A percentile compares a stretch with the other conserved stretches of the same genome.
Evolutionary conservation across 2,113 vertebrate species (phyloP).

Genomic region (Hemibagrus wyckioides): DNA sequence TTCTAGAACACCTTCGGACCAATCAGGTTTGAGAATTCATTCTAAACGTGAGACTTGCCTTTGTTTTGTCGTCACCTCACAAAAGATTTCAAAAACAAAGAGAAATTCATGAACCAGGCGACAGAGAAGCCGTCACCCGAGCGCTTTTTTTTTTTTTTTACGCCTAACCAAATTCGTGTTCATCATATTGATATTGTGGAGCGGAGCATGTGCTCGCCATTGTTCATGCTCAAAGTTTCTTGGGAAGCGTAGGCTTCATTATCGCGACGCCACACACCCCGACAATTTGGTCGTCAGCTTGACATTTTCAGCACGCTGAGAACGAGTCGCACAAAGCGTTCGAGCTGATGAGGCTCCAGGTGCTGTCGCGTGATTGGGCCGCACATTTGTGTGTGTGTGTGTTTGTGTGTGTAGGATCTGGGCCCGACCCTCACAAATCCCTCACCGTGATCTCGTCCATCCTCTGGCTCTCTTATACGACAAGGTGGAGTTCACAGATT

Average conservation of each 20-base stretch:
- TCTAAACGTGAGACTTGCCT: not conserved
- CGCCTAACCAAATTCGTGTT: conserved; percentile 46
- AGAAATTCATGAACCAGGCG: conserved; percentile 33
- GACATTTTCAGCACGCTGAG: conserved; percentile 47
- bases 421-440: conserved; percentile 45
- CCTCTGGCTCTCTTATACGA: conserved; percentile 7
- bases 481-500: conserved; percentile 47
- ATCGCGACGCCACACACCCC: conserved; percentile 52
- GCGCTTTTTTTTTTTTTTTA: not conserved
- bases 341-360: conserved; percentile 58
- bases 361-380: conserved; percentile 57
- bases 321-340: conserved; percentile 43
- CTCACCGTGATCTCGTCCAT: conserved; percentile 37
- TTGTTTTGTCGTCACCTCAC: not conserved
- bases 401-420: conserved; percentile 19
- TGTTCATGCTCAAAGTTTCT: conserved; percentile 53
- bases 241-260: conserved; percentile 41
- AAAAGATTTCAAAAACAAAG: conserved; percentile 4
- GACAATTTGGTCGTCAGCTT: conserved; percentile 46
- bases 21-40: not conserved
- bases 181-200: conserved; percentile 18
- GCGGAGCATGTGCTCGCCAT: conserved; percentile 28
- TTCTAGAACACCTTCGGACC: not conserved
- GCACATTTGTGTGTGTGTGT: conserved; percentile 1
- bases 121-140: conserved; percentile 20